Conservation (phyloP, 2,888 invertebrate species). For the Orchesella flavescens region DNA sequence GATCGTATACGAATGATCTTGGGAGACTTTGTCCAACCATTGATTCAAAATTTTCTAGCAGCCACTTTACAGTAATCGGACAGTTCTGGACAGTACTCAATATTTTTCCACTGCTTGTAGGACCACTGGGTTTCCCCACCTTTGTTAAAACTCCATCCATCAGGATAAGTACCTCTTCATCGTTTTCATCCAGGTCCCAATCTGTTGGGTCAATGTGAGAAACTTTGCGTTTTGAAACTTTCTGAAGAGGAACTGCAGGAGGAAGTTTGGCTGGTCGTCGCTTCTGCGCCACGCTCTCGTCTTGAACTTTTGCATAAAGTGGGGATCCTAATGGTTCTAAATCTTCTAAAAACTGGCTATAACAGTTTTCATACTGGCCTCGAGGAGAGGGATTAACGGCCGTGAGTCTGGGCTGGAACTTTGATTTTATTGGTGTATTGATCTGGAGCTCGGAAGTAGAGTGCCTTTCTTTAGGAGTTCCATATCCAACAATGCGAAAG, state of each 20-base stretch:
- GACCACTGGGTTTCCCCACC: conserved; percentile 41
- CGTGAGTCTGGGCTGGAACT: not conserved
- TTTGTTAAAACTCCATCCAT: conserved; percentile 47
- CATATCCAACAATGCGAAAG: conserved; percentile 29
- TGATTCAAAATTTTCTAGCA: conserved; percentile 61
- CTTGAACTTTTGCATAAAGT: conserved; percentile 22
- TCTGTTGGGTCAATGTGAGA: conserved; percentile 19
- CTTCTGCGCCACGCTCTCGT: conserved; percentile 2
- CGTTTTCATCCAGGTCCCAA: conserved; percentile 32
- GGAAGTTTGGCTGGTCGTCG: conserved; percentile 35
- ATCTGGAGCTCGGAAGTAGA: not conserved
- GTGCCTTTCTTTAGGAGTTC: not conserved
- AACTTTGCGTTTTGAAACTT: conserved; percentile 35
- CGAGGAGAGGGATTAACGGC: not conserved
- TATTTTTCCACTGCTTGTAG: conserved; percentile 45
- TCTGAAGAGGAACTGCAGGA: conserved; percentile 40
- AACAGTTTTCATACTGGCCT: not conserved
- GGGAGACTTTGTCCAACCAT: conserved; percentile 60
- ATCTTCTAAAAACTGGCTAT: not conserved
- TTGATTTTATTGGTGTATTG: conserved; percentile 19
- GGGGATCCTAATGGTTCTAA: conserved; percentile 26
- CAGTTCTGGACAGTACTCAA: conserved; percentile 53
- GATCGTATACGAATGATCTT: conserved; percentile 59
- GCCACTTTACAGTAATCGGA: conserved; percentile 60
- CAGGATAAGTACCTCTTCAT: conserved; percentile 41